Evolutionary conservation across 2,888 invertebrate genomes (phyloP).

Genomic region (Eilema sororculum): DNA sequence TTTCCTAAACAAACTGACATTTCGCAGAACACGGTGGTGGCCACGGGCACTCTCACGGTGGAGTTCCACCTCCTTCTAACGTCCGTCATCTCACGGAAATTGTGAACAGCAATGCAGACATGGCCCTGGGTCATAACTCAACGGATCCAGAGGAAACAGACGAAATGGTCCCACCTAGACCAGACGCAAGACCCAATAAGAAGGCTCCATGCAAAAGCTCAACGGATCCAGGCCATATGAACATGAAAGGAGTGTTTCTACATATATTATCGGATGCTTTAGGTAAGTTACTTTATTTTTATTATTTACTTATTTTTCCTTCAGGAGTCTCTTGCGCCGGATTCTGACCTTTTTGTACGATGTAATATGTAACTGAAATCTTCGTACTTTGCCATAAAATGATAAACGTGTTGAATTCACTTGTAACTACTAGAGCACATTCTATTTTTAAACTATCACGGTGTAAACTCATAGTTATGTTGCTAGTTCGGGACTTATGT

Average conservation of each 20-base stretch:
- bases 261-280: slow-evolving; percentile 99
- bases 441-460: too few relatives aligned
- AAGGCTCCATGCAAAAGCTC: slow-evolving; percentile 72
- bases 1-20: slow-evolving; percentile 9
- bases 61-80: slow-evolving; percentile 80
- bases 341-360: neutral
- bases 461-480: too few relatives aligned
- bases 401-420: too few relatives aligned
- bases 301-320: neutral
- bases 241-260: slow-evolving; percentile 99
- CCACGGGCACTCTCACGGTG: slow-evolving; percentile 89
- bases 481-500: too few relatives aligned
- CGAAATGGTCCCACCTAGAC: slow-evolving; percentile 79
- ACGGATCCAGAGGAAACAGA: slow-evolving; percentile 82
- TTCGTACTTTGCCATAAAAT: too few relatives aligned
- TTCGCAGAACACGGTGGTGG: slow-evolving; percentile 91
- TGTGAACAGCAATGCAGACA: slow-evolving; percentile 82
- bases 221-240: slow-evolving; percentile 93
- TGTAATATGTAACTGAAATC: too few relatives aligned
- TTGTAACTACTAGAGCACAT: neutral
- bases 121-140: slow-evolving; percentile 78
- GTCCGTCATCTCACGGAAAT: slow-evolving; percentile 81
- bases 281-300: slow-evolving; percentile 85
- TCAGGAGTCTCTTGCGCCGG: neutral
- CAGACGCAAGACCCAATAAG: slow-evolving; percentile 64